Evolutionary conservation across 2,113 vertebrate genomes (phyloP).

Genomic region (Salvator merianae): DNA sequence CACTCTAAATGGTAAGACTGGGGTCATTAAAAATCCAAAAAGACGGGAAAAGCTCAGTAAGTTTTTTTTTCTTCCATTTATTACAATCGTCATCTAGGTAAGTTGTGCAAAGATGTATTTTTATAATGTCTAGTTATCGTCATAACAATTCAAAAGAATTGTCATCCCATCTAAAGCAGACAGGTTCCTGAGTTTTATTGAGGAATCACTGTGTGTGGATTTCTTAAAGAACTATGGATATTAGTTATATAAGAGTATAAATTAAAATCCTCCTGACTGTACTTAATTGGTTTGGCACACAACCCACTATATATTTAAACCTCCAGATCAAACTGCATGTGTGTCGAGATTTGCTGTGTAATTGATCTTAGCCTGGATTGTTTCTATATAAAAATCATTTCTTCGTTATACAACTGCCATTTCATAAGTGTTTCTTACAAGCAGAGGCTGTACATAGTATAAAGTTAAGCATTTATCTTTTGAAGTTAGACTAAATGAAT

Average conservation of each 20-base stretch:
- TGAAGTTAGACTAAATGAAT: not conserved
- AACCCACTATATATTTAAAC: constrained; percentile 48
- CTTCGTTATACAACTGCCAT: not conserved
- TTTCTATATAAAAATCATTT: not conserved
- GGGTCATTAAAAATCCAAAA: not conserved
- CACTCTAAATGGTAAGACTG: constrained; percentile 18
- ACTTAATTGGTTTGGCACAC: constrained; percentile 19
- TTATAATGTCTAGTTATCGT: not conserved
- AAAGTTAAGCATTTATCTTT: not conserved
- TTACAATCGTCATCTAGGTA: not conserved
- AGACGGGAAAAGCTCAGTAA: not conserved
- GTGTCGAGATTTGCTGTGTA: constrained; percentile 22
- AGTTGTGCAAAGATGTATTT: not conserved
- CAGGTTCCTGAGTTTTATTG: constrained; percentile 5
- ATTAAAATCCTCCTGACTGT: constrained; percentile 35
- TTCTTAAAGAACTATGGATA: constrained; percentile 14
- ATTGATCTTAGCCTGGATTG: not conserved
- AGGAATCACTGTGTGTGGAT: not conserved
- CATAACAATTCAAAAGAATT: constrained; percentile 21
- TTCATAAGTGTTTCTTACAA: not conserved
- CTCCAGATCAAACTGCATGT: not conserved
- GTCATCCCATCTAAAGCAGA: constrained; percentile 24
- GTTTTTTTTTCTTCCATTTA: constrained; percentile 26
- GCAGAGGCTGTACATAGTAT: not conserved
- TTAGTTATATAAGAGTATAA: constrained; percentile 37